These are phyloP conservation scores for Autographa gamma DNA, from an alignment of 2,888 invertebrate genomes.

Conservation along the genomic window DNA sequence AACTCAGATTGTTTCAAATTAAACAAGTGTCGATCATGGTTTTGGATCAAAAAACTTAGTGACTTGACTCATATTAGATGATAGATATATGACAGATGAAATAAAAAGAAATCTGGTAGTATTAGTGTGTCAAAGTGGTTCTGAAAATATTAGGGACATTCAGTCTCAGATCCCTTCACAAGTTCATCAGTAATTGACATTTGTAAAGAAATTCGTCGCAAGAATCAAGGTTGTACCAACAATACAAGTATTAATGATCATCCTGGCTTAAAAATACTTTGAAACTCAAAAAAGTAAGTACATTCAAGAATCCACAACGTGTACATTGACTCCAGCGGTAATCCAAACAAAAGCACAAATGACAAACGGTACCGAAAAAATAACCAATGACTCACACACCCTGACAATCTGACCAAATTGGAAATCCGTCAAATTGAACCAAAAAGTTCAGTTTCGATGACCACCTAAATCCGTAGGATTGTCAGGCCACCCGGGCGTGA, in stretches of 20 bases:
- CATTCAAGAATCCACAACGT: constrained; percentile 12
- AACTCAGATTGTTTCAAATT: constrained; percentile 55
- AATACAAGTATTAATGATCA: too few relatives aligned
- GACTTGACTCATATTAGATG: constrained; percentile 32
- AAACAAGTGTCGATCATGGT: constrained; percentile 42
- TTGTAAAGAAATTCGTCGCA: too few relatives aligned
- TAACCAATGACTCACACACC: constrained; percentile 55
- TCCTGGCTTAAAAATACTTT: too few relatives aligned
- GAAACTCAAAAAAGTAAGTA: neutral
- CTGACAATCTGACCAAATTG: constrained; percentile 61
- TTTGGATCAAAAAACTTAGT: constrained; percentile 51
- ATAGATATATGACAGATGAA: constrained; percentile 9
- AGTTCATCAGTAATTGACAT: too few relatives aligned
- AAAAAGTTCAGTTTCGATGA: constrained; percentile 43
- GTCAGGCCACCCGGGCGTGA: constrained; percentile 84
- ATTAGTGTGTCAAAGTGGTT: neutral
- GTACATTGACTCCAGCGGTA: constrained; percentile 50
- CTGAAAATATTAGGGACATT: too few relatives aligned
- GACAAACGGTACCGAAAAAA: constrained; percentile 74
- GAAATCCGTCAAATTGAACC: constrained; percentile 37
- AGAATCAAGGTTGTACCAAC: too few relatives aligned
- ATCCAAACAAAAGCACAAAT: constrained; percentile 62
- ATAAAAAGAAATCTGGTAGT: neutral
- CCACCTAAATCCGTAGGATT: constrained; percentile 65
- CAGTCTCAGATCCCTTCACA: too few relatives aligned